phyloP scores from a whole-genome alignment of 2,888 invertebrate species.

The Helicoverpa assulta region DNA sequence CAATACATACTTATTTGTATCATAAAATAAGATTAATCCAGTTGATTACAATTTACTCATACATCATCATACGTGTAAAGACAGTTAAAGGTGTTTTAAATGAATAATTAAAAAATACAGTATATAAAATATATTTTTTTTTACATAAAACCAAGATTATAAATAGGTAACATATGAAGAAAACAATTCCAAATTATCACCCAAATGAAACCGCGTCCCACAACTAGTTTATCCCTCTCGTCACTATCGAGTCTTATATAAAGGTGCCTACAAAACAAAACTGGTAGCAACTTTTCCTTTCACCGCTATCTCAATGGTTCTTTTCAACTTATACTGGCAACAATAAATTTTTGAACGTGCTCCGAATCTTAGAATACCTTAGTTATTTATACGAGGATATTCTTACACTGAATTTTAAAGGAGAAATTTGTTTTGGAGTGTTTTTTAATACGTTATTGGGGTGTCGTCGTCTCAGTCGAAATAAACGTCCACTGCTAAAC shows the following conservation, averaged over 20 bases:
- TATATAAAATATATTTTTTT: too few species aligned
- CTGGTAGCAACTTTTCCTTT: conserved; percentile 51
- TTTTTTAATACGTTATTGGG: conserved; percentile 11
- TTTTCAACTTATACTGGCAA: conserved; percentile 62
- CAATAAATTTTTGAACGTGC: conserved; percentile 67
- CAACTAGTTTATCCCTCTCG: conserved; percentile 10
- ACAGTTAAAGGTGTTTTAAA: too few species aligned
- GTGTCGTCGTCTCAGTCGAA: too few species aligned
- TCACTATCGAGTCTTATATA: conserved; percentile 31
- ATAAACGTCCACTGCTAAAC: too few species aligned
- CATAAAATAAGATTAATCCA: too few species aligned
- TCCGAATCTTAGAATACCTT: conserved; percentile 54
- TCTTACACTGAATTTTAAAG: conserved; percentile 28
- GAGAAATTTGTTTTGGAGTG: conserved; percentile 7
- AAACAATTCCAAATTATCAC: neutral
- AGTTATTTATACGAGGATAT: conserved; percentile 55
- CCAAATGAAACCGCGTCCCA: neutral
- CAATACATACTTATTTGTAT: too few species aligned
- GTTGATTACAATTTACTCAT: too few species aligned
- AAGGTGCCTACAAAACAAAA: conserved; percentile 45
- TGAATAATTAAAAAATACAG: too few species aligned
- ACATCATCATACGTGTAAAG: too few species aligned
- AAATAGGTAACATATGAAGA: too few species aligned
- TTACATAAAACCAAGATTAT: too few species aligned
- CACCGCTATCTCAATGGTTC: conserved; percentile 55